Percentiles rank a stretch among this genome's conserved stretches.
Conservation (phyloP, 2,888 invertebrate genomes). For the Nephrotoma appendiculata region DNA sequence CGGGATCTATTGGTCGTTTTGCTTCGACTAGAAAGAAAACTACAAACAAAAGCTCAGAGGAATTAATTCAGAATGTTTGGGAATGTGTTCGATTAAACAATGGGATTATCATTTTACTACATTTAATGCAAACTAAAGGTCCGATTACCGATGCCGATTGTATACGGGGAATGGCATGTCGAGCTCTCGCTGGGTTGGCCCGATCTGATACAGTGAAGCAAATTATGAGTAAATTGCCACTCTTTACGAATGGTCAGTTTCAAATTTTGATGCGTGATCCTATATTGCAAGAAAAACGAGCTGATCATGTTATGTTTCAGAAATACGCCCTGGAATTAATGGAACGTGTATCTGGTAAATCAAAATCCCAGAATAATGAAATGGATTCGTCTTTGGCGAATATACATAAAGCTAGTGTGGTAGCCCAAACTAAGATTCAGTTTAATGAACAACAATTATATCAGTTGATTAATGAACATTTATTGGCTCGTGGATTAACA, state of each 20-base stretch:
- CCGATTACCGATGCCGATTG: constrained; percentile 96
- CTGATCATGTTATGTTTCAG: constrained; percentile 91
- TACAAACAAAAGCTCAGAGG: constrained; percentile 55
- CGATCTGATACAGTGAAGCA: constrained; percentile 87
- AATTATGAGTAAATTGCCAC: constrained; percentile 87
- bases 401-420: constrained; percentile 85
- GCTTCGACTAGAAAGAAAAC: constrained; percentile 39
- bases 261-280: constrained; percentile 95
- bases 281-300: constrained; percentile 88
- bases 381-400: constrained; percentile 77
- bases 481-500: constrained; percentile 55
- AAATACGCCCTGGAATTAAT: constrained; percentile 83
- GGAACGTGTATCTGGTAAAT: constrained; percentile 80
- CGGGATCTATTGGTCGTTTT: constrained; percentile 33
- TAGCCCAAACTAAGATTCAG: constrained; percentile 89
- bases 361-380: constrained; percentile 59
- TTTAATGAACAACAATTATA: constrained; percentile 89
- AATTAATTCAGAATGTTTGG: constrained; percentile 86
- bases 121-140: constrained; percentile 78
- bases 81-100: constrained; percentile 86
- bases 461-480: constrained; percentile 80
- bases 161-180: constrained; percentile 83
- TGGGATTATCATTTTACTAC: constrained; percentile 88
- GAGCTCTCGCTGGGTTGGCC: constrained; percentile 83
- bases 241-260: constrained; percentile 85